Evolutionary conservation across 2,888 invertebrate species (phyloP).

Genomic region (Tinea pellionella): DNA sequence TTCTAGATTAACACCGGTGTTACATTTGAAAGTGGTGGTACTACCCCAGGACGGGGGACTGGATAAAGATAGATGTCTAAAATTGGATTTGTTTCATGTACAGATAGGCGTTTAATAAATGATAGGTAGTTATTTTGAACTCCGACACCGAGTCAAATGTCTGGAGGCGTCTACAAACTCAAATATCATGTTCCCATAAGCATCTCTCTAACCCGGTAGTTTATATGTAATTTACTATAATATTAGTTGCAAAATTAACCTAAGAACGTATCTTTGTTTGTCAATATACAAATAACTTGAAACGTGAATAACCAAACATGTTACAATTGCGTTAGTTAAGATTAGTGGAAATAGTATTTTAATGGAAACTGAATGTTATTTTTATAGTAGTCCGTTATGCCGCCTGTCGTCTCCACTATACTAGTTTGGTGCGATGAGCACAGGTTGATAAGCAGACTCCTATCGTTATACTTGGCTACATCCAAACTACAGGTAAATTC

Average conservation of each 20-base stretch:
- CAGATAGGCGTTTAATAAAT: background rate
- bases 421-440: too few species aligned
- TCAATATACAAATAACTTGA: background rate
- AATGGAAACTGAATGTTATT: too few species aligned
- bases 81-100: background rate
- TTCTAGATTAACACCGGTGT: too few species aligned
- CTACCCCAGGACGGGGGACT: too few species aligned
- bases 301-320: background rate
- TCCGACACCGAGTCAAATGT: background rate
- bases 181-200: constrained; percentile 8
- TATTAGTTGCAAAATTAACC: background rate
- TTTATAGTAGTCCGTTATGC: too few species aligned
- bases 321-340: too few species aligned
- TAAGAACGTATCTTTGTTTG: background rate
- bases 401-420: too few species aligned
- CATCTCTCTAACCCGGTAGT: background rate
- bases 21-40: too few species aligned
- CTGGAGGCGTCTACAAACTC: background rate
- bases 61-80: background rate
- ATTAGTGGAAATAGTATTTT: too few species aligned
- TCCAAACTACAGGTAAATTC: too few species aligned
- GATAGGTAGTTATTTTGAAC: constrained; percentile 9
- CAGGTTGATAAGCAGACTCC: too few species aligned
- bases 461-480: too few species aligned
- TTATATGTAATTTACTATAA: background rate